phyloP scores from a whole-genome alignment of 2,888 invertebrate genomes.

The Dasysyrphus albostriatus region DNA sequence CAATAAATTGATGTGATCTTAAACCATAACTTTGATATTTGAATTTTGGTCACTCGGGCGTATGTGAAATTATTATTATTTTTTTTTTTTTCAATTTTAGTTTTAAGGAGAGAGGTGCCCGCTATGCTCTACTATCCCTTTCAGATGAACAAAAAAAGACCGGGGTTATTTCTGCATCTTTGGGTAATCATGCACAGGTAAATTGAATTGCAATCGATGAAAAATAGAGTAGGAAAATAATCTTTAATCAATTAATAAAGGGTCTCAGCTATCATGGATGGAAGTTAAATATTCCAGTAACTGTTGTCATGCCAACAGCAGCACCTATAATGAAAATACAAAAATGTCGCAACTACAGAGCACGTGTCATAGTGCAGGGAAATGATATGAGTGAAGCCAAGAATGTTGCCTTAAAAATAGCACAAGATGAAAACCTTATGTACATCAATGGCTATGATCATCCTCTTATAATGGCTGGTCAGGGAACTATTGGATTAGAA shows the following conservation, averaged over 20 bases:
- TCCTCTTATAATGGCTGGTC: constrained; percentile 97
- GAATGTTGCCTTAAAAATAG: constrained; percentile 89
- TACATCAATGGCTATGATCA: constrained; percentile 98
- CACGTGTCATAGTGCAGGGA: constrained; percentile 90
- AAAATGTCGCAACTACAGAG: constrained; percentile 93
- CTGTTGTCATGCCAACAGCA: constrained; percentile 97
- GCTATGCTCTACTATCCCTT: constrained; percentile 92
- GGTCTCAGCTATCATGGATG: constrained; percentile 91
- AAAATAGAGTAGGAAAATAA: neutral
- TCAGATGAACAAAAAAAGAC: constrained; percentile 88
- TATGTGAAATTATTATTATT: neutral
- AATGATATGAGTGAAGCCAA: constrained; percentile 94
- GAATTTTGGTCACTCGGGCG: neutral
- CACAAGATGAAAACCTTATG: constrained; percentile 88
- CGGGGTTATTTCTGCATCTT: constrained; percentile 96
- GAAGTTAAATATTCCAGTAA: constrained; percentile 88
- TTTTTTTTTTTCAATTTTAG: constrained; percentile 84
- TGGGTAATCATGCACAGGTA: constrained; percentile 95
- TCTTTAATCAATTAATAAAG: constrained; percentile 35
- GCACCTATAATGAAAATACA: constrained; percentile 98
- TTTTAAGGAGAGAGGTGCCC: constrained; percentile 97
- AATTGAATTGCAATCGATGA: neutral
- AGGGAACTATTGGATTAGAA: constrained; percentile 97
- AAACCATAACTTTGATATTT: too few species aligned
- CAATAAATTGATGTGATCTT: too few species aligned